Evolutionary conservation across 2,888 invertebrate species (phyloP).

Genomic region (Lumbricus terrestris): DNA sequence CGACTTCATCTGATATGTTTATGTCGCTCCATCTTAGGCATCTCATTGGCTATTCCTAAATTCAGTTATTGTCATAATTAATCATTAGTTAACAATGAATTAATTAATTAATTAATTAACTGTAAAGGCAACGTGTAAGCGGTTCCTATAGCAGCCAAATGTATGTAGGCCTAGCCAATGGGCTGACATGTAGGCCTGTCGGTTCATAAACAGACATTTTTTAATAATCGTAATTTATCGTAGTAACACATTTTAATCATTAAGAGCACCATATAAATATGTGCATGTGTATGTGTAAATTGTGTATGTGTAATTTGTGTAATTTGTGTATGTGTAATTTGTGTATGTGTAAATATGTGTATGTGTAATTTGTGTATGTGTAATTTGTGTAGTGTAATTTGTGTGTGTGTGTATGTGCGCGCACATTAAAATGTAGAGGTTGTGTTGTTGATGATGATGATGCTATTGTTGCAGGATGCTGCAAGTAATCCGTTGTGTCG

Average conservation of each 20-base stretch:
- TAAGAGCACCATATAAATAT: no score
- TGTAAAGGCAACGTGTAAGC: not conserved
- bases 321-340: no score
- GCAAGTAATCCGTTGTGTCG: constrained; percentile 81
- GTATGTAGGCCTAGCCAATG: no score
- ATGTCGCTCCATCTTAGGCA: not conserved
- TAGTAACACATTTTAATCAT: no score
- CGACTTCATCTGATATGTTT: not conserved
- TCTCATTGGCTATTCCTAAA: not conserved
- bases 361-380: no score
- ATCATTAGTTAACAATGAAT: not conserved
- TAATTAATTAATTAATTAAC: not conserved
- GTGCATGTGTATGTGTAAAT: no score
- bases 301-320: no score
- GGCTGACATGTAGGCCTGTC: no score
- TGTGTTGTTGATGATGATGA: not conserved
- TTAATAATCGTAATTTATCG: no score
- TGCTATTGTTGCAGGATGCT: constrained; percentile 62
- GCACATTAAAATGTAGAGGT: not conserved
- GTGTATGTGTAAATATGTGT: no score
- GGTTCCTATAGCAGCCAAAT: not conserved
- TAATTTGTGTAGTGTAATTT: not conserved
- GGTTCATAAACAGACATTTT: no score
- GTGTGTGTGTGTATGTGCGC: not conserved
- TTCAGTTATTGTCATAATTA: not conserved